These are phyloP conservation scores for Oreochromis spilurus DNA, from an alignment of 2,113 vertebrate species.

Conservation along the genomic window DNA sequence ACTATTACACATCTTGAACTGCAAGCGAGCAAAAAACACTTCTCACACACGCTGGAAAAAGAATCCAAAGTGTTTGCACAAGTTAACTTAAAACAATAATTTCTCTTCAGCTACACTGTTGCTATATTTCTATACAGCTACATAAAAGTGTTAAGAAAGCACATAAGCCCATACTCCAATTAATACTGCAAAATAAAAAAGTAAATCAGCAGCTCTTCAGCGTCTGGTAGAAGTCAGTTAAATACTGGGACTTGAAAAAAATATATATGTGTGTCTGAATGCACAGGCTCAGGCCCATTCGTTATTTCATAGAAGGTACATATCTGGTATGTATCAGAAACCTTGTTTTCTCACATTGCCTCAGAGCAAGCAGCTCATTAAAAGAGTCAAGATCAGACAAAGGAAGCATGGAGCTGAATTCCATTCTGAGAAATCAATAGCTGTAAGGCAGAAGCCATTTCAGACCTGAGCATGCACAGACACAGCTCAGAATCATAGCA, in stretches of 20 bases:
- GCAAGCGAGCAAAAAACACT: background rate
- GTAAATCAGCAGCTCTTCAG: background rate
- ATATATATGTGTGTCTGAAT: fast-evolving
- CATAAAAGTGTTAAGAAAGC: background rate
- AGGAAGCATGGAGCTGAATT: background rate
- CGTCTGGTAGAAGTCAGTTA: background rate
- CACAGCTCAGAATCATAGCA: background rate
- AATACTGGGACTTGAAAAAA: background rate
- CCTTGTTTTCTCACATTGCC: fast-evolving
- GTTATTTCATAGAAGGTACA: background rate
- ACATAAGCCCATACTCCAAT: background rate
- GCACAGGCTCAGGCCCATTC: background rate
- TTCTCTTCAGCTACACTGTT: background rate
- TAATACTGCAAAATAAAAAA: background rate
- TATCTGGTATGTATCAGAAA: background rate
- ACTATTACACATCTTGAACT: background rate
- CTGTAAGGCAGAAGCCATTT: background rate
- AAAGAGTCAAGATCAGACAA: background rate
- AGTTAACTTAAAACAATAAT: background rate
- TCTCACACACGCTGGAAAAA: background rate
- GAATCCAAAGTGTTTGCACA: background rate
- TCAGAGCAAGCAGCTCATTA: background rate
- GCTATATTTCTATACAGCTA: background rate
- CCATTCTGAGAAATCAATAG: background rate
- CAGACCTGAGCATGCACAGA: background rate